phyloP scores from a whole-genome alignment of 2,113 vertebrate species.

The Pangasianodon gigas region DNA sequence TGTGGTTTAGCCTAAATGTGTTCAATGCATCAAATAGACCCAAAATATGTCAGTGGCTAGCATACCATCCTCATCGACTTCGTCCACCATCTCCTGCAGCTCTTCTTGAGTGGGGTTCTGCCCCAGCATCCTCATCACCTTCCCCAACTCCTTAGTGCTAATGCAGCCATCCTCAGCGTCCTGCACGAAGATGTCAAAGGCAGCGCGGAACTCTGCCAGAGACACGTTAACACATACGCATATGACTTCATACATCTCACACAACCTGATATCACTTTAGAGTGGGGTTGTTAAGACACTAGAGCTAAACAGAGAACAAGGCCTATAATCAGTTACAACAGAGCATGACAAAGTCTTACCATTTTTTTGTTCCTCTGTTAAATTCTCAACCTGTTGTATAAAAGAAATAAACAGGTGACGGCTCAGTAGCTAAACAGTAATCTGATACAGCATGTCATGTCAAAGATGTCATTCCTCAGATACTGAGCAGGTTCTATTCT shows the following conservation, averaged over 20 bases:
- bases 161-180: constrained; percentile 98
- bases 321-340: not conserved
- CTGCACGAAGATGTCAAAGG: constrained; percentile 98
- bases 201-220: constrained; percentile 91
- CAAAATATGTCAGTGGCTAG: not conserved
- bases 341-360: constrained; percentile 61
- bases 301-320: not conserved
- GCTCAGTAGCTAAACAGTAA: constrained; percentile 13
- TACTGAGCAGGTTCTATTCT: constrained; percentile 13
- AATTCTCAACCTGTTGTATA: constrained; percentile 73
- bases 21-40: not conserved
- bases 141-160: constrained; percentile 84
- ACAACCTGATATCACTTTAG: constrained; percentile 9
- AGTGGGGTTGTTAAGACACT: not conserved
- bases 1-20: not conserved
- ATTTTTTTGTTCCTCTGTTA: constrained; percentile 81
- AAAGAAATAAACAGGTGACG: constrained; percentile 39
- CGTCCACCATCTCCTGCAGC: constrained; percentile 99
- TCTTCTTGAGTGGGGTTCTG: constrained; percentile 89
- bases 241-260: not conserved
- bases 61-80: constrained; percentile 96
- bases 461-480: constrained; percentile 22
- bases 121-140: constrained; percentile 70
- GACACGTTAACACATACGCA: constrained; percentile 12
- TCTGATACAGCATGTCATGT: constrained; percentile 7